Percentiles rank a stretch among this genome's conserved stretches.
These are phyloP conservation scores for Ailuropoda melanoleuca DNA, from an alignment of 2,113 vertebrate species.

Conservation along the genomic window DNA sequence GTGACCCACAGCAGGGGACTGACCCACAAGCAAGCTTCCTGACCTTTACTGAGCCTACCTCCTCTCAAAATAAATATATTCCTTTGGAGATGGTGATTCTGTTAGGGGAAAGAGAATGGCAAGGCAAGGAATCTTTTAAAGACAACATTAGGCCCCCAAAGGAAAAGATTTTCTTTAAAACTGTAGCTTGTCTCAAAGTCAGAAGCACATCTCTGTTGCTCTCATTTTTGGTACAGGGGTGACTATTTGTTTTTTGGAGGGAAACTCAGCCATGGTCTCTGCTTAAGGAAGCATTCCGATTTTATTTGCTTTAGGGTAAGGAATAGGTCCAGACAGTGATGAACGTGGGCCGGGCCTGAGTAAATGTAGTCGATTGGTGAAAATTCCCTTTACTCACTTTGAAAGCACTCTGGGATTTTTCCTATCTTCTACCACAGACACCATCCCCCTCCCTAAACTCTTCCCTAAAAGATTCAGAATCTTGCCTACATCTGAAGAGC, in stretches of 20 bases:
- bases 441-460: background rate
- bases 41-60: background rate
- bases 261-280: background rate
- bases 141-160: background rate
- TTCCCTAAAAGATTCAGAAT: background rate
- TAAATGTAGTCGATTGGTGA: background rate
- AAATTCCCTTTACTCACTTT: background rate
- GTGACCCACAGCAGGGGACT: background rate
- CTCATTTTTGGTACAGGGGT: background rate
- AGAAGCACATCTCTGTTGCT: background rate
- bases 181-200: background rate
- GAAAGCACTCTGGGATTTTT: background rate
- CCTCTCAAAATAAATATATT: background rate
- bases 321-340: background rate
- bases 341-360: background rate
- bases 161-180: background rate
- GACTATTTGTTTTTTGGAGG: background rate
- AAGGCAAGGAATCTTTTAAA: background rate
- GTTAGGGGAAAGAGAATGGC: fast-evolving
- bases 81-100: background rate
- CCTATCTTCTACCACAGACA: background rate
- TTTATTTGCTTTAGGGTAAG: background rate
- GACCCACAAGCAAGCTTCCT: background rate
- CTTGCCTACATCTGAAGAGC: background rate
- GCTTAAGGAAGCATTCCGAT: background rate